Base-by-base conservation (phyloP, 2,888 invertebrate species). In the Drosophila eohydei region DNA sequence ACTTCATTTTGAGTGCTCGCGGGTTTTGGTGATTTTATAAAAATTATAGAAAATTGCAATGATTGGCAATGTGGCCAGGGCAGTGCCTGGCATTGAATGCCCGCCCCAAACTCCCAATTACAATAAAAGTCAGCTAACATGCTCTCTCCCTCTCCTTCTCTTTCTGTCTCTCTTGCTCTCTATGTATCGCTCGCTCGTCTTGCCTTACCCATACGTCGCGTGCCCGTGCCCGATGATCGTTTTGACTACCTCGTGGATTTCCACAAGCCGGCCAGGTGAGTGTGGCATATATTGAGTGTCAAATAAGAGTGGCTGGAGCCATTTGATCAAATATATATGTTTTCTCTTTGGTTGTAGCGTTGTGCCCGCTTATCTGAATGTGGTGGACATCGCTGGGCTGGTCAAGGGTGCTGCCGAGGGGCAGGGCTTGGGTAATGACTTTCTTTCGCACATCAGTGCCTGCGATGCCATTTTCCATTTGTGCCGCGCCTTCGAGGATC, bases 401-500 rank as follows among this genome's bases (percentile, higher is more conserved):
- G 99, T 99, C 41, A 97, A 98, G 91, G 99, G 99, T 36, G 99
- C 99, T 3, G 97, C 98, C 4, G 98, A 99, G 92, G 99, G 99
- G 0, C 89, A 87, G 64, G 91, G 99, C 2, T 94, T 99, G 63
- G 99, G 99, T 90, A 99, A 99, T 93, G 98, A 98, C 72, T 99
- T 99, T 93, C 95, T 99, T 51, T 98, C 99, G 6, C 98, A 99
- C 93, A 99, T 99, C 91, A 97, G 96, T 92, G 99, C 99, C 16
- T 99, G 99, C 92, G 99, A 99, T 93, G 98, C 98, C 44, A 96
- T 99, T 87, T 99, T 99, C 92, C 98, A 99, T 93, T 95, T 99
- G 78, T 97, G 98, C 91, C 96, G 99, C 91, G 98, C 98, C 9
- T 99, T 99, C 92, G 99, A 99, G 77, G 98, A 99, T 91, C 97